Conservation (phyloP, 2,797 vertebrate species). For the Tapera naevia region DNA sequence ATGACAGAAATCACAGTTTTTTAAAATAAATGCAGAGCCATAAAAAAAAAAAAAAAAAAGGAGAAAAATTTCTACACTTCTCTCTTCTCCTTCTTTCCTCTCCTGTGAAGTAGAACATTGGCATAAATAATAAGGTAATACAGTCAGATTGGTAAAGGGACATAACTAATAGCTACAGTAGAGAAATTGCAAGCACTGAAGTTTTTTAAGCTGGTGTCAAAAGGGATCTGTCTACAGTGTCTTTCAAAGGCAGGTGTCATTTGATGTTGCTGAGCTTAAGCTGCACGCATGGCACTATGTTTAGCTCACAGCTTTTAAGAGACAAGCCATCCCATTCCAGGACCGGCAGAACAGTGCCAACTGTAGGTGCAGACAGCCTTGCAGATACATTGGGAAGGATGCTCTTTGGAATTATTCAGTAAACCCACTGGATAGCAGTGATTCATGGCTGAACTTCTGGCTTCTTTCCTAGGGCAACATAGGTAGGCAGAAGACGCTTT, state of each 20-base stretch:
- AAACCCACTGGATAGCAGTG: not conserved
- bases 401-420: not conserved
- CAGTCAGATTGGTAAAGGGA: not conserved
- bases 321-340: not conserved
- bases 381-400: not conserved
- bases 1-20: not conserved
- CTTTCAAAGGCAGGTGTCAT: not conserved
- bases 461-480: not conserved
- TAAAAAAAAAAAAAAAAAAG: not conserved
- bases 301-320: not conserved
- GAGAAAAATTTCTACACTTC: not conserved
- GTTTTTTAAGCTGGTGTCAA: not conserved
- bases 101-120: not conserved
- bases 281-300: not conserved
- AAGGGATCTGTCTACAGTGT: fast-evolving
- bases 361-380: not conserved
- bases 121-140: not conserved
- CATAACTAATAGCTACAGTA: not conserved
- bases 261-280: not conserved
- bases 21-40: not conserved
- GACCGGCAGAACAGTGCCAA: not conserved
- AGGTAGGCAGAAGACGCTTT: not conserved
- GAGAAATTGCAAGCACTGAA: not conserved
- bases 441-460: not conserved
- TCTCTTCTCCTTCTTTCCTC: too few species aligned